Conservation (phyloP, 2,888 invertebrate genomes). For the Iselma pallidipennis region DNA sequence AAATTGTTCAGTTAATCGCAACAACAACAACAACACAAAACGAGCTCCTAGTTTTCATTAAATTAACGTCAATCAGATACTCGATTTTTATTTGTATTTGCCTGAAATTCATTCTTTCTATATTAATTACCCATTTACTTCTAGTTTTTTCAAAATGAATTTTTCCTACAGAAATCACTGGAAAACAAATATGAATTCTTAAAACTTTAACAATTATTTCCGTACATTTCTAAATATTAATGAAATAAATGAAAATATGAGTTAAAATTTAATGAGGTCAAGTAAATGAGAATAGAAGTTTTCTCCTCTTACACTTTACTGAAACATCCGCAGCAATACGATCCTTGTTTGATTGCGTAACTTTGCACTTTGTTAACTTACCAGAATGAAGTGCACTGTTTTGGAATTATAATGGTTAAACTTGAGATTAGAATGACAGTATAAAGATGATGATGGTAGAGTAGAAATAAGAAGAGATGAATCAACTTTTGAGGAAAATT, state of each 20-base stretch:
- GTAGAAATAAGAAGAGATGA: no score
- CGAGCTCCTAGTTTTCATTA: background rate
- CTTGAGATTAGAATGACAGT: conserved; percentile 46
- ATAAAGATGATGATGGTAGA: background rate
- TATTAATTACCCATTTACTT: no score
- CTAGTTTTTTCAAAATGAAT: no score
- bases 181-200: background rate
- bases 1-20: background rate
- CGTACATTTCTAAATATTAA: conserved; percentile 27
- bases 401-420: conserved; percentile 54
- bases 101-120: no score
- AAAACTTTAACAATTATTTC: background rate
- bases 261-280: conserved; percentile 31
- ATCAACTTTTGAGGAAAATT: background rate
- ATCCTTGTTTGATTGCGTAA: conserved; percentile 51
- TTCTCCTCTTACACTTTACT: conserved; percentile 31
- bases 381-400: conserved; percentile 52
- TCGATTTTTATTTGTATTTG: background rate
- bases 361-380: conserved; percentile 53
- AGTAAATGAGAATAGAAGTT: conserved; percentile 39
- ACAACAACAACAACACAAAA: background rate
- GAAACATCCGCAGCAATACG: conserved; percentile 35
- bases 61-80: background rate
- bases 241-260: conserved; percentile 29
- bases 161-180: no score